Base-by-base conservation (phyloP, 2,888 invertebrate species). In the Opisthograptis luteolata region DNA sequence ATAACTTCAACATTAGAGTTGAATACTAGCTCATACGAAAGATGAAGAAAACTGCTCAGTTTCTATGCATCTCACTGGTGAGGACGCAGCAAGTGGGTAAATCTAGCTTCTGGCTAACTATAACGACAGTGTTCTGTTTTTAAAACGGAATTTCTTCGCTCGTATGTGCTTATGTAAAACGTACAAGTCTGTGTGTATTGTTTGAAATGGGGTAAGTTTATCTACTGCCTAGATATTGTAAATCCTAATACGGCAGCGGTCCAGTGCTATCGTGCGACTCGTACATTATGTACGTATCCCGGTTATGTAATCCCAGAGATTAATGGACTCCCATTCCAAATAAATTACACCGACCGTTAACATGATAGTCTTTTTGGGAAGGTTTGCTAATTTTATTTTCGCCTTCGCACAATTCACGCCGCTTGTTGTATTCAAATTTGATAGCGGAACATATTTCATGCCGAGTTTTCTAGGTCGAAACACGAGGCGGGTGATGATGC, bases 381-480 rank as follows among this genome's bases (percentile, higher is more conserved):
- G 66, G 61, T 65, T 70, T 73, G 71, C 73, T 76, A 70, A 76
- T 73, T 77, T 74, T 75, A 66, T 77, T 73, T 69, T 60, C 62
- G 44, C 56, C 47, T 37, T 37, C 53, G 46, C 50, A 51, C 50
- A 51, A 51, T 51, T 62, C 60, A 50, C 56, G 35, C 32, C 45
- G 64, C 61, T 60, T 70, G 65, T 73, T 73, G 66, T 76, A 77
- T 78, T 77, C 68, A 77, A 77, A 76, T 82, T 82, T 84, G 73
- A 83, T 80, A 72, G 74, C 73, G 60, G 69, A 80, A 79, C 77
- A 81, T 83, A 81, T 84, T 84, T 83, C 70, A 81, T 73, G 73
- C 65, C 62, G 58, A 73, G 70, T 68, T 79, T 73, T 84, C 66
- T 79, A 72, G 77, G 77, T 73, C 76, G 47, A 37, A 74, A 67